Evolutionary conservation across 2,797 vertebrate genomes (phyloP).

Genomic region (Acestrorhynchus altus): DNA sequence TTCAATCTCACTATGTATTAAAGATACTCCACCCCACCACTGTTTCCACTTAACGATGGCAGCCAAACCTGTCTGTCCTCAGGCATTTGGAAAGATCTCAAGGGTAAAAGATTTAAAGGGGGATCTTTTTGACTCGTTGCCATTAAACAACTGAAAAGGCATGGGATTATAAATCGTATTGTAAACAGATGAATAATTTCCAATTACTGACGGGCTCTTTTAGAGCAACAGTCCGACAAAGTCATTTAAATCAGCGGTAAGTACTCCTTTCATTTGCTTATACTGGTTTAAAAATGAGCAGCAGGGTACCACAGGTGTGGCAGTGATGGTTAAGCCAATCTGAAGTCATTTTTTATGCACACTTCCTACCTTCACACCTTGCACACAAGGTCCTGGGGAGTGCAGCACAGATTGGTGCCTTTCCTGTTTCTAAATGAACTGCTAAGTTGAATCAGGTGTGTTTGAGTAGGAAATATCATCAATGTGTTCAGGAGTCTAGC

Average conservation of each 20-base stretch:
- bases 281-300: not conserved
- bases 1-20: conserved; percentile 3
- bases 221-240: not conserved
- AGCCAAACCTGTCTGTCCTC: conserved; percentile 24
- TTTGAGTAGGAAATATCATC: too few species aligned
- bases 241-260: not conserved
- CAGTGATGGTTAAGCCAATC: too few species aligned
- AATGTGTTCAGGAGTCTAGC: too few species aligned
- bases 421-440: too few species aligned
- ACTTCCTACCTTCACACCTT: not conserved
- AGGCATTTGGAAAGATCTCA: conserved; percentile 29
- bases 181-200: conserved; percentile 33
- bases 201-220: not conserved
- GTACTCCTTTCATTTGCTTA: too few species aligned
- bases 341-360: too few species aligned
- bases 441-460: too few species aligned
- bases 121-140: conserved; percentile 22
- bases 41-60: conserved; percentile 20
- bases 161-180: conserved; percentile 2
- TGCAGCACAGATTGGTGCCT: too few species aligned
- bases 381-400: not conserved
- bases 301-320: not conserved
- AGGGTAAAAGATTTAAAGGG: conserved; percentile 12
- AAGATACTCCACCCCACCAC: conserved; percentile 25
- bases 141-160: conserved; percentile 26